Base-by-base conservation (phyloP, 2,113 vertebrate genomes). In the Morone saxatilis region DNA sequence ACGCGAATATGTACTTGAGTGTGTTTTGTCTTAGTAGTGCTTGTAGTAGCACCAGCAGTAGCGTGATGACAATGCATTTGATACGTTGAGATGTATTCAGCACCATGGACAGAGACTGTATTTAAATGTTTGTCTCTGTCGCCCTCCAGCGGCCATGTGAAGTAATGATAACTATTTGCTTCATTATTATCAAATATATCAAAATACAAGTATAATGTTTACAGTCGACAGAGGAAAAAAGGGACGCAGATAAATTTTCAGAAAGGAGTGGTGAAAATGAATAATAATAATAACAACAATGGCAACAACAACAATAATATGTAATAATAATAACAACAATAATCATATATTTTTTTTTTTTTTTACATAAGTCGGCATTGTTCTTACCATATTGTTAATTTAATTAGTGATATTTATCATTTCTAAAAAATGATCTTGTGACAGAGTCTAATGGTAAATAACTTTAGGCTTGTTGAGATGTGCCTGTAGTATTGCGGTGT, bases 401-500 rank as follows among this genome's bases (percentile, higher is more conserved):
- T 5, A 0, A 10, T 54, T 1, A 20, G 22, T 70, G 36, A 79
- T 31, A 40, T 12, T 25, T 9, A 4, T 60, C 5, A 4, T 59
- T 72, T 36, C 6, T 25, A 31, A 11, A 7, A 38, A 0, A 19
- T 2, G n/a, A 50, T 54, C 38, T 36, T 7, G 17, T 66, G 31
- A n/a, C 4, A 31, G 36, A 38, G 22, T 48, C 16, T 57, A 56
- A 53, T 43, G 43, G 40, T 40, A 17, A 72, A 72, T 66, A 67
- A 88, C 70, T 87, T 89, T 7, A 71, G 60, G 62, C 76, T 84
- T 3, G 45, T 47, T 67, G 77, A 85, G 76, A 68, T 20, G 83
- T 65, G 86, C 56, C 75, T 79, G 88, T 91, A 94, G 87, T 89
- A 84, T 76, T 86, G 92, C 87, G 36, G 83, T 94, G 93, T 95